Evolutionary conservation across 2,113 vertebrate species (phyloP).

Genomic region (Zosterops borbonicus): DNA sequence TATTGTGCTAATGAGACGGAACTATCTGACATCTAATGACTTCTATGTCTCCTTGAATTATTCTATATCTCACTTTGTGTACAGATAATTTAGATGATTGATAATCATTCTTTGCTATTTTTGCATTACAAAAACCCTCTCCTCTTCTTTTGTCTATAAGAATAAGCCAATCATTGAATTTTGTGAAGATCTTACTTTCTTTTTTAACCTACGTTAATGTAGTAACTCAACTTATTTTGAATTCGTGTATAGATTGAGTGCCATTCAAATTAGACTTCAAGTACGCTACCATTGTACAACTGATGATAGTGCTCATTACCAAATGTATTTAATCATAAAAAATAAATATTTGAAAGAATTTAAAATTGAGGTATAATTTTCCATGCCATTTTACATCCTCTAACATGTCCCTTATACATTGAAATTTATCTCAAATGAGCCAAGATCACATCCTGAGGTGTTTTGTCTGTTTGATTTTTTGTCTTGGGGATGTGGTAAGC

Average conservation of each 20-base stretch:
- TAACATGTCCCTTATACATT: neutral
- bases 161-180: neutral
- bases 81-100: neutral
- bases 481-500: neutral
- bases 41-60: conserved; percentile 44
- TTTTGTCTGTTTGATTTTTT: neutral
- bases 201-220: neutral
- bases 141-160: neutral
- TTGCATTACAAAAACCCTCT: neutral
- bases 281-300: neutral
- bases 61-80: neutral
- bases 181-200: neutral
- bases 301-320: neutral
- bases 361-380: neutral
- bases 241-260: neutral
- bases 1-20: conserved; percentile 46
- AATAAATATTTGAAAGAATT: neutral
- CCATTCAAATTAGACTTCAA: neutral
- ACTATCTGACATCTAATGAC: conserved; percentile 27
- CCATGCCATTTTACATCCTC: neutral
- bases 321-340: neutral
- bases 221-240: neutral
- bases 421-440: neutral
- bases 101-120: neutral
- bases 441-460: neutral